Conservation (phyloP, 2,113 vertebrate species). For the Etia nguti region DNA sequence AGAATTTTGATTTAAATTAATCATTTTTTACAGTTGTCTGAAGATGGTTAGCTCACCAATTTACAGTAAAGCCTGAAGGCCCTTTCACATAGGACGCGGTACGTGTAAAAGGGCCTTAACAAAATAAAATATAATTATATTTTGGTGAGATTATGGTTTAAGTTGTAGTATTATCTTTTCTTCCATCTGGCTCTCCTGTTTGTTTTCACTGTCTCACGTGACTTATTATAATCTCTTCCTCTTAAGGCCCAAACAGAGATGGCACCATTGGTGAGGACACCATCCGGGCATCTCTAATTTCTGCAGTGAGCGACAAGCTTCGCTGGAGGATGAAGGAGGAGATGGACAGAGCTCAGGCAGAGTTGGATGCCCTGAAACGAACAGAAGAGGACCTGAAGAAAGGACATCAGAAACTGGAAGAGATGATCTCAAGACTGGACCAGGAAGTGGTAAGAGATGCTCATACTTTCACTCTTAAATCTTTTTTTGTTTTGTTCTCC, state of each 20-base stretch:
- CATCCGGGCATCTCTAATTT: constrained; percentile 95
- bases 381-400: constrained; percentile 98
- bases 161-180: background rate
- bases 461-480: background rate
- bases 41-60: background rate
- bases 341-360: constrained; percentile 95
- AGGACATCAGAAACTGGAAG: constrained; percentile 95
- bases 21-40: background rate
- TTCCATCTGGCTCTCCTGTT: background rate
- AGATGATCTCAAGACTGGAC: constrained; percentile 94
- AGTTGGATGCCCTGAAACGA: constrained; percentile 92
- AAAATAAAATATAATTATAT: background rate
- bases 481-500: background rate
- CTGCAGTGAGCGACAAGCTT: constrained; percentile 94
- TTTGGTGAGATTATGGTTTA: background rate
- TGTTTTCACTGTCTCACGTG: background rate
- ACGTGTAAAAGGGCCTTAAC: background rate
- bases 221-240: background rate
- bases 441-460: constrained; percentile 90
- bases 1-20: background rate
- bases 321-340: constrained; percentile 99
- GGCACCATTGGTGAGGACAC: constrained; percentile 97
- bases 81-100: background rate
- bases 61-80: background rate
- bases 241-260: constrained; percentile 84